phyloP scores from a whole-genome alignment of 2,888 invertebrate genomes.

The Trisateles emortualis region DNA sequence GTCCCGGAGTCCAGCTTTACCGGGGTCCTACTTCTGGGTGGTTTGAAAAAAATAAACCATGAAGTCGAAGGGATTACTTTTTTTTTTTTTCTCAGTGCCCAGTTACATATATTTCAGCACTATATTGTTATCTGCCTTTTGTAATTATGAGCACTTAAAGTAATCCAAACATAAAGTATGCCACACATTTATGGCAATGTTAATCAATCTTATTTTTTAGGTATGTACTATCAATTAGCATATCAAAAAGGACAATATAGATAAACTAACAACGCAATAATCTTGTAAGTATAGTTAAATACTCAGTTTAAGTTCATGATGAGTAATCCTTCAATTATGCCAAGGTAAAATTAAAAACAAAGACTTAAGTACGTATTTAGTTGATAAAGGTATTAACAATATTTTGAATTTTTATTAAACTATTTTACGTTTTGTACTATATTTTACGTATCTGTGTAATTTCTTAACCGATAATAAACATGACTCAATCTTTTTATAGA shows the following conservation, averaged over 20 bases:
- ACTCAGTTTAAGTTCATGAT: too few relatives aligned
- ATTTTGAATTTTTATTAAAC: slow-evolving; percentile 4
- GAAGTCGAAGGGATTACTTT: too few relatives aligned
- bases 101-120: too few relatives aligned
- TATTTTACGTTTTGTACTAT: not conserved
- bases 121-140: too few relatives aligned
- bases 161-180: too few relatives aligned
- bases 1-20: too few relatives aligned
- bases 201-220: too few relatives aligned
- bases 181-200: too few relatives aligned
- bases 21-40: too few relatives aligned
- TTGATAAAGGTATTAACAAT: not conserved
- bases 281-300: not conserved
- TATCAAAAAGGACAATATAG: not conserved
- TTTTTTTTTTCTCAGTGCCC: too few relatives aligned
- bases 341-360: slow-evolving; percentile 24
- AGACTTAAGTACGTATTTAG: not conserved
- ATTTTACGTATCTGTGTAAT: not conserved
- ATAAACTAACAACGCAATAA: not conserved
- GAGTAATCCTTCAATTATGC: slow-evolving; percentile 3
- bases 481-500: not conserved
- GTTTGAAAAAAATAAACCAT: too few relatives aligned
- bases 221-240: not conserved
- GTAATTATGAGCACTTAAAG: too few relatives aligned
- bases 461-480: not conserved